Base-by-base conservation (phyloP, 2,797 vertebrate species). In the Novumbra hubbsi region DNA sequence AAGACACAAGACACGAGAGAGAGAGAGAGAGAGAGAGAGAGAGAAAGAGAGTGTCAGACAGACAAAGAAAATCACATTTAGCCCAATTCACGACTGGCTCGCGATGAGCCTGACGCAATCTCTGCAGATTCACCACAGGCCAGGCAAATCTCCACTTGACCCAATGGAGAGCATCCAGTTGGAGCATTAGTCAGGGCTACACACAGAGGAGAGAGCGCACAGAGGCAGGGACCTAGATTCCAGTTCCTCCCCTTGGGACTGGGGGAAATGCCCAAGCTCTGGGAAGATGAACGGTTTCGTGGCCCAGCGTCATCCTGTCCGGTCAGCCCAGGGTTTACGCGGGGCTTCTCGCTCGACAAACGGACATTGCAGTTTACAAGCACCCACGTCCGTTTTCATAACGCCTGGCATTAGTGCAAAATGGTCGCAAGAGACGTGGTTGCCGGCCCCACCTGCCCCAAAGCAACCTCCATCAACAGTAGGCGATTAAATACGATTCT, bases 141-240 rank as follows among this genome's bases (percentile, higher is more conserved):
- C 78, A 82, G 78, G 76, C 80, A 90, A 91, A 91, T 87, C 90
- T 91, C 84, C 84, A 85, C 85, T 89, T 89, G 88, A 90, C 84
- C 83, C 83, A 88, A 88, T 90, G 85, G 52, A 28, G 65, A 50
- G 28, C 70, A 78, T 89, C 86, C 86, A 92, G 86, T 87, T 79
- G 69, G 80, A 85, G 87, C 79, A 90, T 90, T 91, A 90, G 78
- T 27, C 24, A 60, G 21, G 55, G 21, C 55, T 24, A 60, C 55
- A 60, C 11, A 9, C 21, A 27, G 30, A 34, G 34, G 65, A 66
- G 64, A n/a, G n/a, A 28, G n/a, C 27, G 48, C 11, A 80, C 81
- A 83, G 82, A 82, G 82, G 84, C 68, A 83, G 72, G 90, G 80
- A 86, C 87, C 86, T 88, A 88, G 73, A 78, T 28, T 88, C 84